phyloP scores from a whole-genome alignment of 2,888 invertebrate genomes.

The Minunthozetes semirufus region DNA sequence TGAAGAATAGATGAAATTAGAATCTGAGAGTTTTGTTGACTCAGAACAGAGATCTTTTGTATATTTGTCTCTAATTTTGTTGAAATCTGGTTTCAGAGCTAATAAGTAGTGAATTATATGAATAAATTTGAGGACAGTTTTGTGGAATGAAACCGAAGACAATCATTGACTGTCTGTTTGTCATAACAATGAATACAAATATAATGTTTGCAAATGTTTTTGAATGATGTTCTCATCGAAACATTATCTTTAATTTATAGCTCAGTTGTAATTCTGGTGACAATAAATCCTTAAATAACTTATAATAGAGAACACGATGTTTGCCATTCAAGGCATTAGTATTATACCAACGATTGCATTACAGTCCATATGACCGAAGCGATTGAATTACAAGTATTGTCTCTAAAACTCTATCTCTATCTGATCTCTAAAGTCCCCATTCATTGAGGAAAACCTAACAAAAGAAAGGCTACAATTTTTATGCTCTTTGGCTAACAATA shows the following conservation, averaged over 20 bases:
- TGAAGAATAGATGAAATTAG: no score
- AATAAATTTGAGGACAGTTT: not conserved
- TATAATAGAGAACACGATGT: constrained; percentile 26
- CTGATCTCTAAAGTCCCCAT: constrained; percentile 28
- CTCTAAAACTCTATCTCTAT: constrained; percentile 25
- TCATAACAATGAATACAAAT: not conserved
- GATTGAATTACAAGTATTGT: constrained; percentile 29
- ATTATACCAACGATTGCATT: constrained; percentile 13
- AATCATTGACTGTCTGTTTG: not conserved
- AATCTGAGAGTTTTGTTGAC: no score
- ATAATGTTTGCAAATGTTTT: not conserved
- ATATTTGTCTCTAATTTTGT: no score
- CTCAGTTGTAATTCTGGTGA: constrained; percentile 26
- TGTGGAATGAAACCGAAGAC: not conserved
- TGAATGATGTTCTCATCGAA: constrained; percentile 18
- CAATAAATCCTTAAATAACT: constrained; percentile 28
- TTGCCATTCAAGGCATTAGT: constrained; percentile 1
- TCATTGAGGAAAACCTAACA: constrained; percentile 21
- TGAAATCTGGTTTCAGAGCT: not conserved
- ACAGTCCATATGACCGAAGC: not conserved
- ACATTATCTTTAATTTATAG: constrained; percentile 28
- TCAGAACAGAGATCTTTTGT: no score
- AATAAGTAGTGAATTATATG: not conserved
- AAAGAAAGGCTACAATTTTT: constrained; percentile 10
- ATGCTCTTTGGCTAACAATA: constrained; percentile 25